Evolutionary conservation across 1,140 invertebrate genomes (phyloP), one percentile per base, ranked within the genome.

Genomic region (Dermatophagoides farinae): DNA sequence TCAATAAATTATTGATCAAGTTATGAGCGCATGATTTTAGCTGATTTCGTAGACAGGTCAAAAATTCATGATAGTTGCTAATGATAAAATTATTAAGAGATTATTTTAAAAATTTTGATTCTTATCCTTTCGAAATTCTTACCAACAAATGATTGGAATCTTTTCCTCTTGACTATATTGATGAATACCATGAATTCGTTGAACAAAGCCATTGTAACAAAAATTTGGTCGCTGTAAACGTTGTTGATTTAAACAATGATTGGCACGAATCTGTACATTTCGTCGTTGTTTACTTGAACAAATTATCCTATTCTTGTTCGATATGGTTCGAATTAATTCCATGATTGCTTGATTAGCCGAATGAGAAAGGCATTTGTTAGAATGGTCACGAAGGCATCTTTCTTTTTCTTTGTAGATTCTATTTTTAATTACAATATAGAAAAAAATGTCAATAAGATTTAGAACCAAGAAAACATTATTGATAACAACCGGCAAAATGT

Each of bases 121-220:
- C 6, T 46, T 53, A n/a, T 12, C 38, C 1, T 39, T 18, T 39
- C 1, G 10, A 22, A 39, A 60, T 16, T 18, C 46, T 60, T 50
- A 60, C 58, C 58, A 60, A 41, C 58, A 60, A 41, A 60, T 60
- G 1, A 60, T 23, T 18, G 58, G 58, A 14, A 60, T 60, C 31
- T 60, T 60, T n/a, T 47, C 58, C 14, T 49, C 44, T 52, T 60
- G 58, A 4, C 44, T 12, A 18, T 20, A 60, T 25, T 60, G 58
- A 52, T 60, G 58, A 50, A 60, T 60, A 1, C 58, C 58, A 39
- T 60, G 58, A 41, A 60, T 41, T 38, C 22, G 14, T n/a, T 60
- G 16, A 43, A 50, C 22, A 31, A 60, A 60, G 5, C 9, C 1
- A 38, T 60, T 10, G 8, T 47, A 60, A 23, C 58, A 60, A 11